Percentiles rank a stretch among this genome's conserved stretches.
phyloP scores from a whole-genome alignment of 2,113 vertebrate genomes.

The Formicarius rufipectus region DNA sequence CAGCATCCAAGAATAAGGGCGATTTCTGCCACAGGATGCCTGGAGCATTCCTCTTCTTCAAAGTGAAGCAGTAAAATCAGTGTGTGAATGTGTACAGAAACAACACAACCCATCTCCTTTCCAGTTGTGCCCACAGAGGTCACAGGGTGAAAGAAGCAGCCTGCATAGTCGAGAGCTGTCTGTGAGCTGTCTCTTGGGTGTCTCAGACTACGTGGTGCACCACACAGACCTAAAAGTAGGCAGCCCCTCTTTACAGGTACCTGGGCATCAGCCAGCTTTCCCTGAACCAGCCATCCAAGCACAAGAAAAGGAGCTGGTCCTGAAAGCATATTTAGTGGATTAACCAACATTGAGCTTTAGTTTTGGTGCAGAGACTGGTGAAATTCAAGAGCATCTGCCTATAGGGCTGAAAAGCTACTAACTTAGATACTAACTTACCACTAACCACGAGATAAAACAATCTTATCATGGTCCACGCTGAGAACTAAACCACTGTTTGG shows the following conservation, averaged over 20 bases:
- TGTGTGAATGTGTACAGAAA: neutral
- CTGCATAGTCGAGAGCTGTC: fast-evolving
- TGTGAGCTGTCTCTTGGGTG: neutral
- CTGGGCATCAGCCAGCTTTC: fast-evolving
- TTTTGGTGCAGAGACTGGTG: fast-evolving
- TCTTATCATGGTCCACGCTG: neutral
- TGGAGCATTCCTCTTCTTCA: neutral
- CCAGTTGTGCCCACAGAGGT: neutral
- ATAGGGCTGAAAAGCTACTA: neutral
- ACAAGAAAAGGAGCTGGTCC: neutral
- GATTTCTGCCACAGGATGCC: neutral
- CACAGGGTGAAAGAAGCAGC: neutral
- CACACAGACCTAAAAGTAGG: fast-evolving
- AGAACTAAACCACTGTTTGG: neutral
- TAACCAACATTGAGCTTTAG: neutral
- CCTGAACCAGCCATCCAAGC: neutral
- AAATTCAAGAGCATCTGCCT: fast-evolving
- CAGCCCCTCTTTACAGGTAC: neutral
- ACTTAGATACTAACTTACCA: neutral
- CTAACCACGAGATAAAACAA: neutral
- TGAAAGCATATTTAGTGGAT: neutral
- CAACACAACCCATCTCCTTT: neutral
- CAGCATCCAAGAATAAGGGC: neutral
- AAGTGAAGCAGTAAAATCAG: neutral
- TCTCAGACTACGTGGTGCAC: fast-evolving